Conservation (phyloP, 2,797 vertebrate species). For the Fistularia commersonii region DNA sequence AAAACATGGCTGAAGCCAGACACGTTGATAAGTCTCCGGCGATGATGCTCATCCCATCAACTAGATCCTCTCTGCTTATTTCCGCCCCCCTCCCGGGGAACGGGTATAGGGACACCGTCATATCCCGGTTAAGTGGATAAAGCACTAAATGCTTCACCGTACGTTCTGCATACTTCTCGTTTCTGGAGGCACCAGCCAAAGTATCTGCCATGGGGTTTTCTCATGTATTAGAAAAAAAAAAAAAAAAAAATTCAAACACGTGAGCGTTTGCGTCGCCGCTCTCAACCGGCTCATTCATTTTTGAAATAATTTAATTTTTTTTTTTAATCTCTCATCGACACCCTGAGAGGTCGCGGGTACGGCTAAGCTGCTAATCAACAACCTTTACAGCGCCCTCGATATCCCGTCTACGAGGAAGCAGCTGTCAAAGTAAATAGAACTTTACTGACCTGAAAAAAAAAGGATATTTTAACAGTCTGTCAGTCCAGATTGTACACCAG, state of each 20-base stretch:
- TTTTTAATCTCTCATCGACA: no score
- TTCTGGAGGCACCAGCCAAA: conserved; percentile 14
- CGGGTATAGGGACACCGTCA: conserved; percentile 24
- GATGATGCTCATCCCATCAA: conserved; percentile 51
- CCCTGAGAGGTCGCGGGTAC: no score
- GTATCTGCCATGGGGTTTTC: not conserved
- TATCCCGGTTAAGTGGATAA: conserved; percentile 31
- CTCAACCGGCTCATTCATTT: no score
- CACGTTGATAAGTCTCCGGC: conserved; percentile 43
- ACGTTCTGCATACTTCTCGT: conserved; percentile 2
- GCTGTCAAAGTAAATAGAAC: no score
- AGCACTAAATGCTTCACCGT: conserved; percentile 18
- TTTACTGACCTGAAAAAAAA: no score
- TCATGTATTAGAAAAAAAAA: not conserved
- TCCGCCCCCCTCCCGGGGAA: conserved; percentile 30
- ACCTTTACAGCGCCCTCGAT: no score
- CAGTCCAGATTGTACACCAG: no score
- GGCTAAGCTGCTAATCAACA: no score
- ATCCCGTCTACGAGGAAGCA: no score
- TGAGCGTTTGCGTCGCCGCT: no score
- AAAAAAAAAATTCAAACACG: not conserved
- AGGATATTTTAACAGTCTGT: no score
- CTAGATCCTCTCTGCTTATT: conserved; percentile 47
- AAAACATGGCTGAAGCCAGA: conserved; percentile 25
- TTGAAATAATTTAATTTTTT: no score